Percentiles rank a stretch among this genome's conserved stretches.
phyloP scores from a whole-genome alignment of 2,888 invertebrate genomes.

The Sarcophaga variegata region DNA sequence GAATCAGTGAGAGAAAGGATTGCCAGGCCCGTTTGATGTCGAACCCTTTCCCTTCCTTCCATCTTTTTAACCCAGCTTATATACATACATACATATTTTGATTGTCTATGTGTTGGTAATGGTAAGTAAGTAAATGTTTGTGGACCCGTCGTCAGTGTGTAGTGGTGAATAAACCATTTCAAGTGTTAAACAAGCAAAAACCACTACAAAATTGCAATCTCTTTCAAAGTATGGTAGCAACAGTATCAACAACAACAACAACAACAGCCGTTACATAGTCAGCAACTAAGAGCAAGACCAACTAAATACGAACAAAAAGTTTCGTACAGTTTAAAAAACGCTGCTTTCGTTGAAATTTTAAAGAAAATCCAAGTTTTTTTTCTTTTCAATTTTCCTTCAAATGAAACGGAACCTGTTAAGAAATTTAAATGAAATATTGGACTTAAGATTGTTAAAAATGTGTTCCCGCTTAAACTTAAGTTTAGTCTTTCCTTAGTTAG shows the following conservation, averaged over 20 bases:
- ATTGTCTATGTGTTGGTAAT: not conserved
- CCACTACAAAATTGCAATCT: conserved; percentile 53
- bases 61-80: not conserved
- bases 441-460: conserved; percentile 20
- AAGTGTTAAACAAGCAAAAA: conserved; percentile 54
- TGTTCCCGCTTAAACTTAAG: conserved; percentile 4
- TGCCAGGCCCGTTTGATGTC: not conserved
- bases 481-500: conserved; percentile 13
- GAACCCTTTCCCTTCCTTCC: not conserved
- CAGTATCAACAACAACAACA: not conserved
- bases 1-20: too few relatives aligned
- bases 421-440: conserved; percentile 49
- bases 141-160: not conserved
- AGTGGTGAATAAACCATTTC: conserved; percentile 35
- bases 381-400: not conserved
- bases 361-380: not conserved
- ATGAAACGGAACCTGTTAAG: conserved; percentile 46
- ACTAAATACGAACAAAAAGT: conserved; percentile 21
- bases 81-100: not conserved
- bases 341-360: not conserved
- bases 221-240: not conserved
- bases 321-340: too few relatives aligned
- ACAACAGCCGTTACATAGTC: not conserved
- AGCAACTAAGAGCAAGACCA: conserved; percentile 10
- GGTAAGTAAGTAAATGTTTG: not conserved